Evolutionary conservation across 2,113 vertebrate species (phyloP).

Genomic region (Catagonus wagneri): DNA sequence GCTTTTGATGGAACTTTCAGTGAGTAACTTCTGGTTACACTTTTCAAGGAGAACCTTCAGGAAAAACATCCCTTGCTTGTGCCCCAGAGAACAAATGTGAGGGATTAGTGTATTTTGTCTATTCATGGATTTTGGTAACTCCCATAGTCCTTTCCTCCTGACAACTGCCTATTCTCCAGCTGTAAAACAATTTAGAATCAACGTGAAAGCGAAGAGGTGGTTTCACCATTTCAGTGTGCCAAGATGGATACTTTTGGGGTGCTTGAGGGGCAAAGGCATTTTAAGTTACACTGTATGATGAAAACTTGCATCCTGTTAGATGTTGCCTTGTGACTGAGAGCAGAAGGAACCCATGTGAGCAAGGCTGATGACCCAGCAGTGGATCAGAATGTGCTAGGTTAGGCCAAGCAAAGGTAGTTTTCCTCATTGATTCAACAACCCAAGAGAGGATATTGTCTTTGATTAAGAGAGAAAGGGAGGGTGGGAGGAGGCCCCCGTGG

Average conservation of each 20-base stretch:
- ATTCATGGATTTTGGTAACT: neutral
- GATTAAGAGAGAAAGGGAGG: neutral
- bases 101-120: neutral
- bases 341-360: neutral
- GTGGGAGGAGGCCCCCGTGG: fast-evolving
- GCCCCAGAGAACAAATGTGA: neutral
- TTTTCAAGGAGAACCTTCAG: neutral
- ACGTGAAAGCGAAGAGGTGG: neutral
- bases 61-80: neutral
- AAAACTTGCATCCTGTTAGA: neutral
- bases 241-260: neutral
- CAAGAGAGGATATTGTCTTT: neutral
- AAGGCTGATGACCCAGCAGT: neutral
- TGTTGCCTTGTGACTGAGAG: neutral
- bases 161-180: neutral
- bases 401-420: neutral
- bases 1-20: constrained; percentile 31
- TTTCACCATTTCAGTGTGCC: neutral
- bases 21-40: neutral
- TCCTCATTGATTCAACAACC: neutral
- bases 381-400: neutral
- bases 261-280: neutral
- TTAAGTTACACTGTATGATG: neutral
- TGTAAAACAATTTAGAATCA: neutral
- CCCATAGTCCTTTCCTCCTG: neutral